These are phyloP conservation scores for Argopecten irradians DNA, from an alignment of 1,140 invertebrate genomes.

Conservation along the genomic window DNA sequence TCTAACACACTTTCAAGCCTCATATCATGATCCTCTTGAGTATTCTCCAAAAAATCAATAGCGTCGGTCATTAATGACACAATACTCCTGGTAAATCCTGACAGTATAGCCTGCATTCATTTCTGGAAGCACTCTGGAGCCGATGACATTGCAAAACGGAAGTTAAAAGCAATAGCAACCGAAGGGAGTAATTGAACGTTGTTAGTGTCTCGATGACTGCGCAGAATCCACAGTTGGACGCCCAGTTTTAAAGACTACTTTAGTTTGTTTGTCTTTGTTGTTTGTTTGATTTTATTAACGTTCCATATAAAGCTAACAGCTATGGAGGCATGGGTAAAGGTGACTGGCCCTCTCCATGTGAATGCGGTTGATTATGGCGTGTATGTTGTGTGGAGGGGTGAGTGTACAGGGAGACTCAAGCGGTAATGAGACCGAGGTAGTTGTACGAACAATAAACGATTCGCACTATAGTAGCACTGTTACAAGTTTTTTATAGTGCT, in stretches of 20 bases:
- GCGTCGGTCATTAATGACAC: slow-evolving; percentile 40
- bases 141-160: slow-evolving; percentile 47
- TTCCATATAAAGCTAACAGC: too few relatives aligned
- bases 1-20: slow-evolving; percentile 35
- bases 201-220: slow-evolving; percentile 40
- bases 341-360: too few relatives aligned
- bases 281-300: too few relatives aligned
- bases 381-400: too few relatives aligned
- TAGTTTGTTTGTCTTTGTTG: too few relatives aligned
- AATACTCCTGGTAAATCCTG: slow-evolving; percentile 32
- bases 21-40: slow-evolving; percentile 40
- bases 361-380: too few relatives aligned
- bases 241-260: slow-evolving; percentile 44
- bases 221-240: slow-evolving; percentile 45
- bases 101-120: slow-evolving; percentile 33
- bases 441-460: too few relatives aligned
- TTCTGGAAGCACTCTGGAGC: slow-evolving; percentile 45
- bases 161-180: slow-evolving; percentile 50
- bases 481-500: too few relatives aligned
- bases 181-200: slow-evolving; percentile 58
- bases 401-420: too few relatives aligned
- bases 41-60: slow-evolving; percentile 25
- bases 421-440: too few relatives aligned
- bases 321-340: too few relatives aligned
- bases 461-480: too few relatives aligned